Percentiles rank a stretch among this genome's conserved stretches.
phyloP scores from a whole-genome alignment of 2,797 vertebrate species.

The Peromyscus eremicus region DNA sequence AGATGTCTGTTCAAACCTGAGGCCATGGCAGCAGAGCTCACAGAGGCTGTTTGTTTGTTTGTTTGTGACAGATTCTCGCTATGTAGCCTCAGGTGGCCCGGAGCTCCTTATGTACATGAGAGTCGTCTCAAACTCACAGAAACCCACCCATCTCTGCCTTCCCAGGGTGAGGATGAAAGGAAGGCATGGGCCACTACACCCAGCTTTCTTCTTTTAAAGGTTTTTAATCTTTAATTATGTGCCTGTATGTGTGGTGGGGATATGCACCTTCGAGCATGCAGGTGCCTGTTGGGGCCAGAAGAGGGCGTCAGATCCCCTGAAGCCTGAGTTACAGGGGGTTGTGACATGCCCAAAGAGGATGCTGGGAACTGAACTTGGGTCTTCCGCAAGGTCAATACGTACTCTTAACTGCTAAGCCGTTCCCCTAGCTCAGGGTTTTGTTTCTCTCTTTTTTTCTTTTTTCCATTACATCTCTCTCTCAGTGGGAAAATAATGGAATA shows the following conservation, averaged over 20 bases:
- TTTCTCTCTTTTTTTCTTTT: neutral
- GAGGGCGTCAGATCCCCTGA: neutral
- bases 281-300: neutral
- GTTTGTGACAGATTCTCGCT: neutral
- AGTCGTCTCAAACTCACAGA: neutral
- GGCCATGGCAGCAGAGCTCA: neutral
- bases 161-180: neutral
- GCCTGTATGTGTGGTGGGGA: neutral
- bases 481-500: neutral
- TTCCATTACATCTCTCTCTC: neutral
- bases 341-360: no score
- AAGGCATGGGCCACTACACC: no score
- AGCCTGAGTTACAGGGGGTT: no score
- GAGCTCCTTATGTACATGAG: neutral
- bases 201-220: neutral
- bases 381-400: neutral
- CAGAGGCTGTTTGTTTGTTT: neutral
- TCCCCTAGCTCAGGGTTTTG: neutral
- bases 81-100: neutral
- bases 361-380: neutral
- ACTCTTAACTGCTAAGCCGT: neutral
- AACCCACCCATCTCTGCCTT: neutral
- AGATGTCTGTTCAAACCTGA: constrained; percentile 16
- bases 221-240: neutral
- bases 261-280: neutral